phyloP scores from a whole-genome alignment of 2,113 vertebrate genomes.

The Mus spicilegus region DNA sequence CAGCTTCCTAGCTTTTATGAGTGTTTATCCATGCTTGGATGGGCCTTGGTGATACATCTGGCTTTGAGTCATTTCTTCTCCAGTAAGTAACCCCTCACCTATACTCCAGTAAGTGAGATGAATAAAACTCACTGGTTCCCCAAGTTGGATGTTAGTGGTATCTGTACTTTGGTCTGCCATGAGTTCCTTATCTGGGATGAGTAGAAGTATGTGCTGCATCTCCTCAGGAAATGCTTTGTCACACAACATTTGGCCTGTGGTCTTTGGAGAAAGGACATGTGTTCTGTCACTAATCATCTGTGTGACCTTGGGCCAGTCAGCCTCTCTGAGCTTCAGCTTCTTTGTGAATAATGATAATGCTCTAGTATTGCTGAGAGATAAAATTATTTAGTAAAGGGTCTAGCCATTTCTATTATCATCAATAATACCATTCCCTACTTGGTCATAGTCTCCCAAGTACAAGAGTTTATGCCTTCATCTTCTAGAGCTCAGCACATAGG shows the following conservation, averaged over 20 bases:
- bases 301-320: neutral
- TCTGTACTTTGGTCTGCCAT: neutral
- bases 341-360: conserved; percentile 22
- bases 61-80: too few species aligned
- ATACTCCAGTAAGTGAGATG: neutral
- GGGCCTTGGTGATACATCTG: neutral
- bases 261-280: conserved; percentile 38
- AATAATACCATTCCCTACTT: neutral
- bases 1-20: neutral
- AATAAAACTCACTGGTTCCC: neutral
- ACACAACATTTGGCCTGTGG: neutral
- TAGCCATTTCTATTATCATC: neutral
- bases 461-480: neutral
- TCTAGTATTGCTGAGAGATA: neutral
- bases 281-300: conserved; percentile 11
- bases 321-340: neutral
- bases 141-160: neutral
- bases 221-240: neutral
- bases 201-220: neutral
- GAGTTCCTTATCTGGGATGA: neutral
- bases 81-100: neutral
- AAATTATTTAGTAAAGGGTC: conserved; percentile 11
- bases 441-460: neutral
- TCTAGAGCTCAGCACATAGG: neutral
- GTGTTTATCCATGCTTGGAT: neutral